Percentiles rank a stretch among this genome's conserved stretches.
These are phyloP conservation scores for Enhydra lutris DNA, from an alignment of 2,113 vertebrate genomes.

Conservation along the genomic window DNA sequence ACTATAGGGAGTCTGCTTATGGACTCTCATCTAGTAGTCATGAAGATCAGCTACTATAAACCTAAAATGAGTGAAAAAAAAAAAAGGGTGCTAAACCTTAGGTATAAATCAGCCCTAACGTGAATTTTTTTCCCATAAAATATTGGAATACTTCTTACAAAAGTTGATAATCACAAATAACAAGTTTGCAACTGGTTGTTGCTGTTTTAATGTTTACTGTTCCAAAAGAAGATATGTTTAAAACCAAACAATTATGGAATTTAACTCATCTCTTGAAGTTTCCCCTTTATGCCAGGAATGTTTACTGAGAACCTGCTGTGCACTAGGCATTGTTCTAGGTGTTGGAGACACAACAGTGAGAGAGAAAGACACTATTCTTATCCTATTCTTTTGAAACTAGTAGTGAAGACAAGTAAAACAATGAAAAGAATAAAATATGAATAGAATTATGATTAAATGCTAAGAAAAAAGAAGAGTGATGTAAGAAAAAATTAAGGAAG, in stretches of 20 bases:
- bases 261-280: background rate
- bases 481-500: background rate
- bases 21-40: background rate
- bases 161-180: background rate
- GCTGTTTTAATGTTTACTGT: background rate
- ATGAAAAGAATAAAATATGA: background rate
- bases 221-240: background rate
- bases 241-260: background rate
- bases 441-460: background rate
- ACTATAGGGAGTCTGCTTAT: background rate
- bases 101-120: background rate
- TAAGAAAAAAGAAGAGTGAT: background rate
- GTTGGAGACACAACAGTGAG: background rate
- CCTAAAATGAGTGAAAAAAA: background rate
- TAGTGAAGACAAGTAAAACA: background rate
- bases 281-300: background rate
- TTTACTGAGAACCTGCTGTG: background rate
- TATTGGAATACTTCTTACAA: background rate
- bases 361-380: background rate
- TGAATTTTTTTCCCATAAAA: background rate
- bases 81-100: background rate
- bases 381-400: background rate
- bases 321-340: background rate
- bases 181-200: background rate
- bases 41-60: slow-evolving; percentile 1